A percentile compares a stretch with the other conserved stretches of the same genome.
Conservation (phyloP, 2,797 vertebrate species). For the Cheirogaleus major region DNA sequence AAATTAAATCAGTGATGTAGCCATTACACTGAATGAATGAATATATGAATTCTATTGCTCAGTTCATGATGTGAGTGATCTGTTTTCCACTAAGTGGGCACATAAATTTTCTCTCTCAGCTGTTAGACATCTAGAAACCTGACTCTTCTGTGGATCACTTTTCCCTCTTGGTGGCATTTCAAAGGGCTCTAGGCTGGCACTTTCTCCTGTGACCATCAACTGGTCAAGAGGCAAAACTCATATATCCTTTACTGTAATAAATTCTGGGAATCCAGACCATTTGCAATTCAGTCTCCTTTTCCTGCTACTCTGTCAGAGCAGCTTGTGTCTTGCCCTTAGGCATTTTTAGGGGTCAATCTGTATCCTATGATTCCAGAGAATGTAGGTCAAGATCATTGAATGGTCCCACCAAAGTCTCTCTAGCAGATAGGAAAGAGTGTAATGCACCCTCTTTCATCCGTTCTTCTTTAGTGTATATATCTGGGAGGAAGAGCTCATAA, state of each 20-base stretch:
- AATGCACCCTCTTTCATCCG: rapidly evolving
- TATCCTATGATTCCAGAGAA: not conserved
- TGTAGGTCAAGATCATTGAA: not conserved
- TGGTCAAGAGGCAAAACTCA: not conserved
- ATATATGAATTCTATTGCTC: not conserved
- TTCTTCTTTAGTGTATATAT: not conserved
- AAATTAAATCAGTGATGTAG: not conserved
- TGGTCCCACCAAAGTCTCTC: not conserved
- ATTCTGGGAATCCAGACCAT: not conserved
- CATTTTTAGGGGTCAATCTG: not conserved
- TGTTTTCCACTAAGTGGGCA: not conserved
- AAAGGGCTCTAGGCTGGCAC: not conserved
- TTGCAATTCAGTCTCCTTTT: not conserved
- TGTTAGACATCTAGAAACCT: not conserved
- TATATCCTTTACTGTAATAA: not conserved
- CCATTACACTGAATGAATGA: not conserved
- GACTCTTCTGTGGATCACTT: not conserved
- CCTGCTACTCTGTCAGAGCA: not conserved
- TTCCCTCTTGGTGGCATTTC: not conserved
- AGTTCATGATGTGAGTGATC: not conserved
- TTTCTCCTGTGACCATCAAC: not conserved
- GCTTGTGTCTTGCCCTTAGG: not conserved
- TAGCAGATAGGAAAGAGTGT: not conserved
- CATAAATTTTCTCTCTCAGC: not conserved
- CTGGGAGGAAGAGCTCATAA: not conserved